Evolutionary conservation across 1,140 invertebrate species (phyloP).

Genomic region (Cydia amplana): DNA sequence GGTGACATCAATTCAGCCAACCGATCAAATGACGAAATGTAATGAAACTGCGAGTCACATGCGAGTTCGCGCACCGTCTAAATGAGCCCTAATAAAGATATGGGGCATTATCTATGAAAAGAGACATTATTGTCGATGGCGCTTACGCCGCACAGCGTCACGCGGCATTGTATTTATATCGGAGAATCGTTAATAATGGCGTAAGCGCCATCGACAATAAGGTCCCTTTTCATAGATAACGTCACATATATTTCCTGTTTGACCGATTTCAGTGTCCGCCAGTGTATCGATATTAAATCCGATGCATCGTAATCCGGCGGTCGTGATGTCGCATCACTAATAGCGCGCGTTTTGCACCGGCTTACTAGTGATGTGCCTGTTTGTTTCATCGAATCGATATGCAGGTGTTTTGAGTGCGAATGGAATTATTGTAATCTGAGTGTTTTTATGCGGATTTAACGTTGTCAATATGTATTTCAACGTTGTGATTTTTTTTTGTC

Average conservation of each 20-base stretch:
- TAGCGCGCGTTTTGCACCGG: conserved; percentile 25
- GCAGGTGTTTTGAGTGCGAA: neutral
- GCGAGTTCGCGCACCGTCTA: too few species aligned
- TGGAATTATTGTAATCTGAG: neutral
- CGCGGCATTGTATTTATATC: too few species aligned
- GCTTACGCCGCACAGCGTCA: too few species aligned
- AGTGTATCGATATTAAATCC: conserved; percentile 20
- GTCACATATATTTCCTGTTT: neutral
- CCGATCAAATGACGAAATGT: too few species aligned
- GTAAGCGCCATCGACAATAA: too few species aligned
- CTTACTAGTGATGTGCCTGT: conserved; percentile 26
- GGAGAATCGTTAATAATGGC: too few species aligned
- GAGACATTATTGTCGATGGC: too few species aligned
- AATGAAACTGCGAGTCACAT: too few species aligned
- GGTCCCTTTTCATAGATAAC: too few species aligned
- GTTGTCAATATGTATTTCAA: neutral
- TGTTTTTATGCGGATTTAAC: neutral
- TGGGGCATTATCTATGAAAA: too few species aligned
- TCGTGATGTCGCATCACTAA: conserved; percentile 32
- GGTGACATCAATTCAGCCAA: too few species aligned
- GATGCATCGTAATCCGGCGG: conserved; percentile 26
- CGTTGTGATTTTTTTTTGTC: neutral
- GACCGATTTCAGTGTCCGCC: neutral
- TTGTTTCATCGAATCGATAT: conserved; percentile 13
- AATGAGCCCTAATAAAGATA: too few species aligned